Percentiles rank a stretch among this genome's conserved stretches.
phyloP scores from a whole-genome alignment of 2,113 vertebrate genomes.

The Sander vitreus region DNA sequence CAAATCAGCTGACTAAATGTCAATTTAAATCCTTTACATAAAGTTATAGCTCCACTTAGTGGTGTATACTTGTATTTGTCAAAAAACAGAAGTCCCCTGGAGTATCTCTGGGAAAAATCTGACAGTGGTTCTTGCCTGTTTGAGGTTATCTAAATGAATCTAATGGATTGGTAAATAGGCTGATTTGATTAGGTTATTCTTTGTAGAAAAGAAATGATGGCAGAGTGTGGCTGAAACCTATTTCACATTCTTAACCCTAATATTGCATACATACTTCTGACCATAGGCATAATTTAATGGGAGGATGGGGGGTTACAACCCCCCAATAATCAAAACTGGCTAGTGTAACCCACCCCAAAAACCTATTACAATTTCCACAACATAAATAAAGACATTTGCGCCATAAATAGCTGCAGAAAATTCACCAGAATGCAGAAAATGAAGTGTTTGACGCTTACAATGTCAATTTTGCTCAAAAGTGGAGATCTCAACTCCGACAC shows the following conservation, averaged over 20 bases:
- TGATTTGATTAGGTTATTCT: background rate
- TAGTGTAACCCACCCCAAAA: no score
- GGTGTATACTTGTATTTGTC: constrained; percentile 30
- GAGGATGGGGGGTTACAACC: no score
- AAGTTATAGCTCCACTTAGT: constrained; percentile 56
- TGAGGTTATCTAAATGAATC: background rate
- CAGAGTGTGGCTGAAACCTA: background rate
- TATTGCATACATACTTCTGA: background rate
- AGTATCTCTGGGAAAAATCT: background rate
- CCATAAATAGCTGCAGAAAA: no score
- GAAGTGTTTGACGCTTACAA: no score
- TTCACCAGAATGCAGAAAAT: no score
- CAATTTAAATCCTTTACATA: background rate
- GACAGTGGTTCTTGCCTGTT: background rate
- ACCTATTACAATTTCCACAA: no score
- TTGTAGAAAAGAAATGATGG: background rate
- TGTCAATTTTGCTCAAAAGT: no score
- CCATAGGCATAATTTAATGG: no score
- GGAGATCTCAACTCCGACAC: no score
- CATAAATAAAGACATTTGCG: no score
- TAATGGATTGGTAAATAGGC: background rate
- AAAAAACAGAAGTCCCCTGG: background rate
- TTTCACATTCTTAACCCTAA: background rate
- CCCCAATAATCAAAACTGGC: no score
- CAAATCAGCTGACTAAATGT: background rate